These are phyloP conservation scores for Brachionus calyciflorus DNA, from an alignment of 1,140 invertebrate genomes.

Conservation along the genomic window DNA sequence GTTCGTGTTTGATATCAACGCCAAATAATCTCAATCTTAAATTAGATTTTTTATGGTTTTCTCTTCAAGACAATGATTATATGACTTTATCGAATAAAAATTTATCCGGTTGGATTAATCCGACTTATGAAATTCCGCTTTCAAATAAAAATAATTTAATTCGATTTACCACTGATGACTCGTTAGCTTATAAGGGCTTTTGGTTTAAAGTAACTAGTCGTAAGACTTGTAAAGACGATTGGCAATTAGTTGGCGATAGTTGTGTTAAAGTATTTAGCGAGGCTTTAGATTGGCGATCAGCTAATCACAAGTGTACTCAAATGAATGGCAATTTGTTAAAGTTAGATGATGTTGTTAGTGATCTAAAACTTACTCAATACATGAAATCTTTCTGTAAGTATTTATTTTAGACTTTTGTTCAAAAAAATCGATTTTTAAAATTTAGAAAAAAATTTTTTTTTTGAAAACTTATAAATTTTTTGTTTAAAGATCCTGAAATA, in stretches of 20 bases:
- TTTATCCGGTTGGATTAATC: slow-evolving; percentile 27
- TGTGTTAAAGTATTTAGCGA: slow-evolving; percentile 44
- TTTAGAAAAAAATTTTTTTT: too few relatives aligned
- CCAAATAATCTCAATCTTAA: background rate
- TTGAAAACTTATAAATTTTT: too few relatives aligned
- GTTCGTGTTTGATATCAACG: background rate
- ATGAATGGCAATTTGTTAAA: slow-evolving; percentile 39
- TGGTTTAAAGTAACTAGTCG: slow-evolving; percentile 1
- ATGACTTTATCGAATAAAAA: background rate
- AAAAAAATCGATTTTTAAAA: too few relatives aligned
- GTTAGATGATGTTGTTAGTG: slow-evolving; percentile 30
- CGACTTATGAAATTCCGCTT: slow-evolving; percentile 19
- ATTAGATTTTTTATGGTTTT: slow-evolving; percentile 11
- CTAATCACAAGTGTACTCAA: slow-evolving; percentile 30
- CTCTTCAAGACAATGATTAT: slow-evolving; percentile 45
- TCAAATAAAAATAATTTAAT: background rate
- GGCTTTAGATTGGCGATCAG: slow-evolving; percentile 1
- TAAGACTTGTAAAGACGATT: slow-evolving; percentile 36
- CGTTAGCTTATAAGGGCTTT: slow-evolving; percentile 35
- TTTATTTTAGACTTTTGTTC: too few relatives aligned
- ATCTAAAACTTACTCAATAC: slow-evolving; percentile 20
- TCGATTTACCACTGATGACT: slow-evolving; percentile 28
- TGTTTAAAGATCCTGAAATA: background rate
- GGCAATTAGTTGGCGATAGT: slow-evolving; percentile 28
- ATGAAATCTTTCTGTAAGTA: slow-evolving; percentile 8